Percentiles rank a stretch among this genome's conserved stretches.
Evolutionary conservation across 2,113 vertebrate genomes (phyloP).

Genomic region (Lycaon pictus): DNA sequence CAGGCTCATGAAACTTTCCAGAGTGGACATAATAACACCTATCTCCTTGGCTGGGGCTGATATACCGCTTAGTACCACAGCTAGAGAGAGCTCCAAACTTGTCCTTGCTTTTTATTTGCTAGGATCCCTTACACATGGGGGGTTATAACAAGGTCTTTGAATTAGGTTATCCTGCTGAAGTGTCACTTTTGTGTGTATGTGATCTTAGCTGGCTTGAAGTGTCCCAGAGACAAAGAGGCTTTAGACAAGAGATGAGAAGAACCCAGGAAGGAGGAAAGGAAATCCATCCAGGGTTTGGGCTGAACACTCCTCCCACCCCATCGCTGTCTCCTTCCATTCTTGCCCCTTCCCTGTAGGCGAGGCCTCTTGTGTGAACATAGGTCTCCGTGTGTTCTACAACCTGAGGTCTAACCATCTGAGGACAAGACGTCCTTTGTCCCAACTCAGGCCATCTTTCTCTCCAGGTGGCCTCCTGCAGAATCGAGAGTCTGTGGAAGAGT

Average conservation of each 20-base stretch:
- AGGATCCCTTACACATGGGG: not conserved
- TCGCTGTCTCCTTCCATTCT: not conserved
- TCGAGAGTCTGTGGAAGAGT: not conserved
- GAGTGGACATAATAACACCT: not conserved
- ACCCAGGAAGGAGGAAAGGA: not conserved
- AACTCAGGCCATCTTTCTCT: not conserved
- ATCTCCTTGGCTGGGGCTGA: not conserved
- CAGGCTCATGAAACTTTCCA: not conserved
- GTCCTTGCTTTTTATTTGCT: not conserved
- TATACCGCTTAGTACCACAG: not conserved
- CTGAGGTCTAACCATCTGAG: not conserved
- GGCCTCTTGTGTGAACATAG: not conserved
- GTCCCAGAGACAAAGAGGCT: not conserved
- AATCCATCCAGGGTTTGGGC: not conserved
- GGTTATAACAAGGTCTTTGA: not conserved
- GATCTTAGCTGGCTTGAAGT: not conserved
- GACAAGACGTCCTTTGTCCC: not conserved
- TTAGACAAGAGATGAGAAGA: not conserved
- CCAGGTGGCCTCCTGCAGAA: not conserved
- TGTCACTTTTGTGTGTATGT: not conserved
- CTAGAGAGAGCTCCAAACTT: not conserved
- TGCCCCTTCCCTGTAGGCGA: not conserved
- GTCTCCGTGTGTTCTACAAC: no score
- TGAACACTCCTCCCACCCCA: not conserved
- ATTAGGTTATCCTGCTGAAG: not conserved